Conservation (phyloP, 1,140 invertebrate species). For the Lordiphosa stackelbergi region DNA sequence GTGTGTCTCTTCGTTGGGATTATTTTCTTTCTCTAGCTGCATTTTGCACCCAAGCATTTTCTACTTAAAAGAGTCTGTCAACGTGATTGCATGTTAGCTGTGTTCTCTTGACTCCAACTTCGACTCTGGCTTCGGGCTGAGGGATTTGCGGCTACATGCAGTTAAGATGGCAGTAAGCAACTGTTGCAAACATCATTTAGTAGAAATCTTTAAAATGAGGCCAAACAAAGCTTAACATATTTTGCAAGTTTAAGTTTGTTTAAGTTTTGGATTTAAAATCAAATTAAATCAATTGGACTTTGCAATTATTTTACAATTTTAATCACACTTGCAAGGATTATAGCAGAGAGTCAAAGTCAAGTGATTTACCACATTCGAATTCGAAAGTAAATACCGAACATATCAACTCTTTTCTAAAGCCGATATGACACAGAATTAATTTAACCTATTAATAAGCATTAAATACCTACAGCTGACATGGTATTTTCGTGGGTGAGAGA, state of each 20-base stretch:
- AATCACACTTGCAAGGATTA: no score
- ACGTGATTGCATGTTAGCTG: constrained; percentile 68
- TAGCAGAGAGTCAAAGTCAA: no score
- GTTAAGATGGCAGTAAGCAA: constrained; percentile 35
- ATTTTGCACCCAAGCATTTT: constrained; percentile 58
- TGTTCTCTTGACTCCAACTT: constrained; percentile 18
- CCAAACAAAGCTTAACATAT: constrained; percentile 2
- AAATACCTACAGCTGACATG: no score
- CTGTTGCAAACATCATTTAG: constrained; percentile 19
- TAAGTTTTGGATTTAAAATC: not conserved
- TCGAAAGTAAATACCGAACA: no score
- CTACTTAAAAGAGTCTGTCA: constrained; percentile 70
- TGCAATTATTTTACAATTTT: no score
- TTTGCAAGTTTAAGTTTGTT: not conserved
- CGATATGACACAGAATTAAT: no score
- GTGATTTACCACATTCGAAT: no score
- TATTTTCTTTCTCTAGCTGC: constrained; percentile 65
- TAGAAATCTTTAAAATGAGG: no score
- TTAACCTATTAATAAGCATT: no score
- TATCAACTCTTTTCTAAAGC: no score
- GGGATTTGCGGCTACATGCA: constrained; percentile 37
- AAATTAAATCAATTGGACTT: no score
- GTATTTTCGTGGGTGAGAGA: no score
- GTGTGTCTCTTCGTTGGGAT: constrained; percentile 30
- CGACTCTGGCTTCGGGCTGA: constrained; percentile 3